Percentiles rank a stretch among this genome's conserved stretches.
phyloP scores from a whole-genome alignment of 2,888 invertebrate species.

The Tricholauxania praeusta region DNA sequence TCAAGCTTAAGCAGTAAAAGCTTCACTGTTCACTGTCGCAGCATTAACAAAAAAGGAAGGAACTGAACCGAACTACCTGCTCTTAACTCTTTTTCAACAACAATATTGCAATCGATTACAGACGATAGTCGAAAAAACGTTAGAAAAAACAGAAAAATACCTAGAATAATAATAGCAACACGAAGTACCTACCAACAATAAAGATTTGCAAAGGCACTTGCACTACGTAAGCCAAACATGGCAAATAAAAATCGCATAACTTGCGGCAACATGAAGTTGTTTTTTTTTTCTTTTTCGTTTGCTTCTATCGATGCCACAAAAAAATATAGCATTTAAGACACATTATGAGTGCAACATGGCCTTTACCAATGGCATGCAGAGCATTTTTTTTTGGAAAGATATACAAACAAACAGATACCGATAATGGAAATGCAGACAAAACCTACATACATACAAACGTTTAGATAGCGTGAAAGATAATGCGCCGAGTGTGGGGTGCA shows the following conservation, averaged over 20 bases:
- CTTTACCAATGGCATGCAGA: constrained; percentile 37
- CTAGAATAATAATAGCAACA: not conserved
- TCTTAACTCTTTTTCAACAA: not conserved
- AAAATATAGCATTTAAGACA: constrained; percentile 31
- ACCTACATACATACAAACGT: too few relatives aligned
- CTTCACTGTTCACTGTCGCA: too few relatives aligned
- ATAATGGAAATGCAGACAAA: too few relatives aligned
- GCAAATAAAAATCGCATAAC: constrained; percentile 20
- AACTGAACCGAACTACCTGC: not conserved
- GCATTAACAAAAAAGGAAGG: not conserved
- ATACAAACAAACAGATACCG: not conserved
- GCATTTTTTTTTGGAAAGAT: constrained; percentile 3
- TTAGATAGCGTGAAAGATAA: too few relatives aligned
- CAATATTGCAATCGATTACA: constrained; percentile 9
- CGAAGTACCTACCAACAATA: constrained; percentile 6
- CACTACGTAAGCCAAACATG: not conserved
- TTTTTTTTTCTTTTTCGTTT: too few relatives aligned
- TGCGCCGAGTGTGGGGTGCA: too few relatives aligned
- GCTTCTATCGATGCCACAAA: constrained; percentile 31
- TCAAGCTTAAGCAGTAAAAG: too few relatives aligned
- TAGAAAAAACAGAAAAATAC: not conserved
- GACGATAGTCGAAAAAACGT: not conserved
- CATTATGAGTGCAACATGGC: constrained; percentile 34
- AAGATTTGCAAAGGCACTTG: not conserved
- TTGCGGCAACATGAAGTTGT: not conserved